Conservation (phyloP, 2,797 vertebrate species). For the Ficedula albicollis region DNA sequence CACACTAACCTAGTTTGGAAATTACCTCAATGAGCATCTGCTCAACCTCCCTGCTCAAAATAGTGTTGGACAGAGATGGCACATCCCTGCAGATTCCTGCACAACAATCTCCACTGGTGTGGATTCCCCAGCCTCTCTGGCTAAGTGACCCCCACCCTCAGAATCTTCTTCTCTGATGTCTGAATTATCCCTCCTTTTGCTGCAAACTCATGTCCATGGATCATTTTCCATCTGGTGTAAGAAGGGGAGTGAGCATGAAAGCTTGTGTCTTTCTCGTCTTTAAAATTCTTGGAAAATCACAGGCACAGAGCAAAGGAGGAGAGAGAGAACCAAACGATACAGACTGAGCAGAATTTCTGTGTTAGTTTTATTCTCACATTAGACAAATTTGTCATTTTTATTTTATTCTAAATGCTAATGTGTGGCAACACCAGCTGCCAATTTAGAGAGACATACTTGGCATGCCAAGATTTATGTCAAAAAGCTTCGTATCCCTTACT, state of each 20-base stretch:
- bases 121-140: neutral
- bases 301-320: neutral
- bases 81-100: neutral
- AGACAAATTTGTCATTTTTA: conserved; percentile 45
- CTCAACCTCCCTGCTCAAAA: neutral
- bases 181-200: neutral
- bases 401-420: conserved; percentile 54
- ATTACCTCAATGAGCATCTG: neutral
- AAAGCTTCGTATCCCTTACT: neutral
- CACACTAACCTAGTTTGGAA: conserved; percentile 46
- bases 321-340: neutral
- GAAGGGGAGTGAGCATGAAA: neutral
- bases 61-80: neutral
- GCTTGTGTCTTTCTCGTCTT: neutral
- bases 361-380: conserved; percentile 43
- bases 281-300: neutral
- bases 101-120: neutral
- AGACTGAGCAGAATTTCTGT: neutral
- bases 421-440: conserved; percentile 63
- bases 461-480: conserved; percentile 42
- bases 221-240: neutral
- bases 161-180: neutral
- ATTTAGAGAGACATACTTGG: conserved; percentile 15
- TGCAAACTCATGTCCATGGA: neutral
- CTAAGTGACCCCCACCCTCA: neutral